Percentiles rank a stretch among this genome's conserved stretches.
Conservation (phyloP, 1,140 invertebrate genomes). For the Drosophila watanabei region DNA sequence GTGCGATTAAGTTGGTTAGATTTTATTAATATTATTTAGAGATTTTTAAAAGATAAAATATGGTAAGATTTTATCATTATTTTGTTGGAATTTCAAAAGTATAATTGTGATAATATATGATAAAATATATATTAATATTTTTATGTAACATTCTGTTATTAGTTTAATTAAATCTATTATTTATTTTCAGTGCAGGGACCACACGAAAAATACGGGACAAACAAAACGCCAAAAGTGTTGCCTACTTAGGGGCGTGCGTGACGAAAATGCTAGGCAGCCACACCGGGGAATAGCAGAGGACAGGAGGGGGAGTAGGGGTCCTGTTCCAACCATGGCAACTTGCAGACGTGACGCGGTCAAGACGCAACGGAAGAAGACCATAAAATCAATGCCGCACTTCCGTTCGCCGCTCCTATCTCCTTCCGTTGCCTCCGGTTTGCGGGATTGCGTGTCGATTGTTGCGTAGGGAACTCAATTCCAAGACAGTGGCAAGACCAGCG, state of each 20-base stretch:
- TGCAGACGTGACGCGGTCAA: conserved; percentile 54
- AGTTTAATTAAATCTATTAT: rapidly evolving
- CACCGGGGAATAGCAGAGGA: neutral
- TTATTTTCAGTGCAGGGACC: conserved; percentile 8
- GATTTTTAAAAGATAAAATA: neutral
- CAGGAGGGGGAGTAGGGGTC: neutral
- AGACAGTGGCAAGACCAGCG: conserved; percentile 4
- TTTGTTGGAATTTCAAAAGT: neutral
- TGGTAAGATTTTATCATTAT: neutral
- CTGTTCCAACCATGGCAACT: conserved; percentile 14
- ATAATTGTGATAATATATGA: neutral
- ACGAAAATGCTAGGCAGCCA: conserved; percentile 38
- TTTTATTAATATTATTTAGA: neutral
- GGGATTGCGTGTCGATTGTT: conserved; percentile 52
- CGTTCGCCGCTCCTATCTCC: conserved; percentile 12
- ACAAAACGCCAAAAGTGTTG: conserved; percentile 34
- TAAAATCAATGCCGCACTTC: conserved; percentile 64
- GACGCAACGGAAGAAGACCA: conserved; percentile 61
- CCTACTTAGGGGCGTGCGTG: conserved; percentile 61
- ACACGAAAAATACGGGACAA: conserved; percentile 9
- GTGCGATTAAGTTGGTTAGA: rapidly evolving
- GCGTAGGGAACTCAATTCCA: conserved; percentile 39
- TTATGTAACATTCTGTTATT: neutral
- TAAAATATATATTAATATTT: neutral
- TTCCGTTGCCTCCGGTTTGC: conserved; percentile 3